Conservation (phyloP, 2,888 invertebrate species). For the Hemicrepidius hirtus region DNA sequence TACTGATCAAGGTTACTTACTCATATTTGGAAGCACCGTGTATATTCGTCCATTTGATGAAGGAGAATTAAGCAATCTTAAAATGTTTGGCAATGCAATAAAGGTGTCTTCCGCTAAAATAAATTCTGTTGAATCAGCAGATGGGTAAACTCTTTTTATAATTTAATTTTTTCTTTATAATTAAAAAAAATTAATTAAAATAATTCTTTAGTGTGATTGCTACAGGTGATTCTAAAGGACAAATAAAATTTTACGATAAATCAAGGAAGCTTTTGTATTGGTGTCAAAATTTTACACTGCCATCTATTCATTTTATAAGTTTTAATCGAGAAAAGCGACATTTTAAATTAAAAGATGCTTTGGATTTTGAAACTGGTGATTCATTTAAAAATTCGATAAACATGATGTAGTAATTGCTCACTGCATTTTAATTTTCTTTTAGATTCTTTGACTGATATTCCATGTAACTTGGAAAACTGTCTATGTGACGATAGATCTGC, state of each 20-base stretch:
- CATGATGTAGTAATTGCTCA: too few relatives aligned
- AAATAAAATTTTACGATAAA: conserved; percentile 76
- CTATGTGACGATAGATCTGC: conserved; percentile 59
- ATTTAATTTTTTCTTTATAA: background rate
- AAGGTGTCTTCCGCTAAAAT: conserved; percentile 71
- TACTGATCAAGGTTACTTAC: conserved; percentile 72
- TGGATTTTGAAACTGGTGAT: conserved; percentile 51
- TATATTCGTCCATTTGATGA: conserved; percentile 67
- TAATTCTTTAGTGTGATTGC: conserved; percentile 63
- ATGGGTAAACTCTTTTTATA: conserved; percentile 70
- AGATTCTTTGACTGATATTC: background rate
- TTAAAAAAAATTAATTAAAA: background rate
- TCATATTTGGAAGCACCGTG: conserved; percentile 74
- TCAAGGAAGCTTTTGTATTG: conserved; percentile 75
- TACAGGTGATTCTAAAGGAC: conserved; percentile 74
- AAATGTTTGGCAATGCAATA: conserved; percentile 73
- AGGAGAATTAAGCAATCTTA: conserved; percentile 66
- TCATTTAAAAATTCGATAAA: too few relatives aligned
- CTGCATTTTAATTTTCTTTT: background rate
- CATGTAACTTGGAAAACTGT: background rate
- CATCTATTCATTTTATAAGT: conserved; percentile 72
- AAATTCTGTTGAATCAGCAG: conserved; percentile 73
- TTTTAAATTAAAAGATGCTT: conserved; percentile 56
- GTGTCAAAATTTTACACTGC: conserved; percentile 73
- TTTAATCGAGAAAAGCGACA: conserved; percentile 69